phyloP scores from a whole-genome alignment of 2,113 vertebrate genomes.

The Microtus richardsoni region DNA sequence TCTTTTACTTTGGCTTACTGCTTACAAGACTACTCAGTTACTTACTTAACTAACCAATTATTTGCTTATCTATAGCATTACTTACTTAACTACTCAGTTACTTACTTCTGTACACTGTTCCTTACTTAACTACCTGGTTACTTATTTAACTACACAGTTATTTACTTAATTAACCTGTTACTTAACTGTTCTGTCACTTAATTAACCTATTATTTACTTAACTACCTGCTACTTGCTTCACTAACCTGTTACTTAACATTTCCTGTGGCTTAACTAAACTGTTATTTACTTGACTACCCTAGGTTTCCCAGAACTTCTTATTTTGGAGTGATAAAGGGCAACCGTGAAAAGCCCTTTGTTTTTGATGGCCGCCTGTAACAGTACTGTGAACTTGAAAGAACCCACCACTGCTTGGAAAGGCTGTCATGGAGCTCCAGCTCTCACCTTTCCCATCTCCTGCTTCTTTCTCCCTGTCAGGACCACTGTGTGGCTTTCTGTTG shows the following conservation, averaged over 20 bases:
- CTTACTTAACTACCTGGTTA: too few species aligned
- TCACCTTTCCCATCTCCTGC: background rate
- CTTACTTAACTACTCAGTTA: too few species aligned
- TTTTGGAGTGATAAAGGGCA: background rate
- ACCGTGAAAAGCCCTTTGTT: background rate
- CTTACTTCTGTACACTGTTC: too few species aligned
- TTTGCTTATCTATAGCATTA: too few species aligned
- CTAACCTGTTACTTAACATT: background rate
- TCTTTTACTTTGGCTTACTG: background rate
- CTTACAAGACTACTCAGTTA: background rate
- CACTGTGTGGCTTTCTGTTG: background rate
- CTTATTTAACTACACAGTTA: too few species aligned
- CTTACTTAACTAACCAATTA: background rate
- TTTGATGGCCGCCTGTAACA: background rate
- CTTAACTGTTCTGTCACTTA: too few species aligned
- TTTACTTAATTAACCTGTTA: too few species aligned
- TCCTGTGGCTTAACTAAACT: background rate
- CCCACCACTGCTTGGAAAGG: background rate
- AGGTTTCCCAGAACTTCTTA: background rate
- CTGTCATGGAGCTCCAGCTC: background rate
- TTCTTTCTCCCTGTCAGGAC: background rate
- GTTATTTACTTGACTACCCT: background rate
- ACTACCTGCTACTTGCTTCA: background rate
- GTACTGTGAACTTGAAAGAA: background rate
- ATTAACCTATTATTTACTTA: background rate